phyloP scores from a whole-genome alignment of 2,797 vertebrate species.

The Euthynnus affinis region DNA sequence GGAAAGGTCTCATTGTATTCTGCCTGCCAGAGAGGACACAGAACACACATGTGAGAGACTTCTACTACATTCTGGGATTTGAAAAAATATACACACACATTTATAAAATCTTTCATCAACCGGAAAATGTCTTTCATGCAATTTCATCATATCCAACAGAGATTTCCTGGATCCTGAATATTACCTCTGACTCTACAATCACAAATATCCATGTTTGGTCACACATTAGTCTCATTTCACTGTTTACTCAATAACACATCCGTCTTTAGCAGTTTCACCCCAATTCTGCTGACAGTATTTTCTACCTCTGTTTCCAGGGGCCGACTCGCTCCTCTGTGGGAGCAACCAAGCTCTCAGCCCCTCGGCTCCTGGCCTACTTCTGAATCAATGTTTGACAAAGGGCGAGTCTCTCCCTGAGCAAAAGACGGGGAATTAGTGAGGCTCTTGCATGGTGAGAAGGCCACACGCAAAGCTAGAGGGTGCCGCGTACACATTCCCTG shows the following conservation, averaged over 20 bases:
- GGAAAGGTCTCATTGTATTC: slow-evolving; percentile 1
- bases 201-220: slow-evolving; percentile 56
- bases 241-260: slow-evolving; percentile 63
- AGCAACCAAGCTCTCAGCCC: slow-evolving; percentile 67
- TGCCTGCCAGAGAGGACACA: slow-evolving; percentile 5
- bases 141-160: slow-evolving; percentile 66
- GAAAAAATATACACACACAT: slow-evolving; percentile 9
- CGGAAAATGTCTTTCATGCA: slow-evolving; percentile 63
- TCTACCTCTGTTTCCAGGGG: slow-evolving; percentile 58
- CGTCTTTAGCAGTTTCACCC: slow-evolving; percentile 64
- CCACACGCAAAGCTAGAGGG: slow-evolving; percentile 74
- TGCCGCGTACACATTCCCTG: slow-evolving; percentile 57
- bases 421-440: slow-evolving; percentile 71
- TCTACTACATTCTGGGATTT: slow-evolving; percentile 15
- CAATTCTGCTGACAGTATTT: slow-evolving; percentile 70
- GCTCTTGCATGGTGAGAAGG: slow-evolving; percentile 67
- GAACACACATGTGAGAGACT: slow-evolving; percentile 7
- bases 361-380: slow-evolving; percentile 83
- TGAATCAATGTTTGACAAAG: slow-evolving; percentile 85
- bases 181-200: slow-evolving; percentile 51
- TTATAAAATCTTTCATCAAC: slow-evolving; percentile 55
- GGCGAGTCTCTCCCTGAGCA: slow-evolving; percentile 75
- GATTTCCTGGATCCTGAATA: slow-evolving; percentile 50
- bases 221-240: slow-evolving; percentile 53
- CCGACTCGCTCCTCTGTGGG: slow-evolving; percentile 65